A percentile compares a stretch with the other conserved stretches of the same genome.
Conservation (phyloP, 1,140 invertebrate species). For the Neodiprion lecontei region DNA sequence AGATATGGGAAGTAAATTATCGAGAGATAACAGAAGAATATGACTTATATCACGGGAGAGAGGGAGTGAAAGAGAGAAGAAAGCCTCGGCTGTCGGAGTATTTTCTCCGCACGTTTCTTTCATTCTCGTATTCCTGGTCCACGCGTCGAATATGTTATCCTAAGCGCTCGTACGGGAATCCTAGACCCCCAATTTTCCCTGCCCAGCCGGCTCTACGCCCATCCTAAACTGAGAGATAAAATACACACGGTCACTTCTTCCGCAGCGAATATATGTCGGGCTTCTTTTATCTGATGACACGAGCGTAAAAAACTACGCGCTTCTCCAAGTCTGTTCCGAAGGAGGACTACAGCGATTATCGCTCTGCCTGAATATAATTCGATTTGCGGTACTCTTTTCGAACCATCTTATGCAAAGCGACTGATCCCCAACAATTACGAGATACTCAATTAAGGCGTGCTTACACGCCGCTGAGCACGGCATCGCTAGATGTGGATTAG, state of each 20-base stretch:
- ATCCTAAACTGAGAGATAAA: slow-evolving; percentile 3
- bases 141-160: slow-evolving; percentile 14
- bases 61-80: background rate
- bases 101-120: background rate
- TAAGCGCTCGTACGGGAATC: background rate
- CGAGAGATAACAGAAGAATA: slow-evolving; percentile 14
- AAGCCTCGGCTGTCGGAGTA: background rate
- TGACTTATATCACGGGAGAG: background rate
- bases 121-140: slow-evolving; percentile 1
- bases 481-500: background rate
- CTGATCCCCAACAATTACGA: background rate
- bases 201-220: background rate
- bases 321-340: background rate
- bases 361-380: too few species aligned
- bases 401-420: background rate
- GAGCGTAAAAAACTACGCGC: background rate
- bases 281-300: background rate
- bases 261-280: background rate
- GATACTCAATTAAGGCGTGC: background rate
- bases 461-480: background rate
- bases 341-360: too few species aligned
- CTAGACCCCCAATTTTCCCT: background rate
- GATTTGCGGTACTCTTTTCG: background rate
- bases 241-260: slow-evolving; percentile 2
- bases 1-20: slow-evolving; percentile 16